phyloP scores from a whole-genome alignment of 2,888 invertebrate species.

The Cetonia aurata region DNA sequence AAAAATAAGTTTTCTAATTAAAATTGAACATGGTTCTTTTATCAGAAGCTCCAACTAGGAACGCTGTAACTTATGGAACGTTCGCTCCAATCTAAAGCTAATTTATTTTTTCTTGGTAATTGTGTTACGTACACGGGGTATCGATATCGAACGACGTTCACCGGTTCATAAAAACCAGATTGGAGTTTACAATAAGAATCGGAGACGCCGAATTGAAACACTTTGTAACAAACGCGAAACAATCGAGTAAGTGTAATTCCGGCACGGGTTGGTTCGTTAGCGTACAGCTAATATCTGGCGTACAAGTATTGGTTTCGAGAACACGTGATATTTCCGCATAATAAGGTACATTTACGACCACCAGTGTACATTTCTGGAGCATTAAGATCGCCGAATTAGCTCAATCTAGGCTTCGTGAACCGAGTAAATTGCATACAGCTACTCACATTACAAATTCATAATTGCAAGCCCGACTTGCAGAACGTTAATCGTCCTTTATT shows the following conservation, averaged over 20 bases:
- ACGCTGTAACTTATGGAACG: too few species aligned
- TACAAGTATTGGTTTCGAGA: slow-evolving; percentile 54
- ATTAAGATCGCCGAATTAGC: slow-evolving; percentile 59
- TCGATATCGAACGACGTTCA: too few species aligned
- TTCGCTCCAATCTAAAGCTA: too few species aligned
- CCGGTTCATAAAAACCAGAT: not conserved
- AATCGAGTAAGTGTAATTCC: slow-evolving; percentile 11
- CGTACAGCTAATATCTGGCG: slow-evolving; percentile 10
- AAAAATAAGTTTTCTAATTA: too few species aligned
- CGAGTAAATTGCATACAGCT: slow-evolving; percentile 41
- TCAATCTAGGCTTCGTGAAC: slow-evolving; percentile 54
- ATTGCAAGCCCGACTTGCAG: slow-evolving; percentile 27
- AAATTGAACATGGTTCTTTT: too few species aligned
- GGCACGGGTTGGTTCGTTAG: not conserved
- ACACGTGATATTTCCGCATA: slow-evolving; percentile 55
- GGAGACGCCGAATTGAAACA: not conserved
- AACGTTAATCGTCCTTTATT: slow-evolving; percentile 20
- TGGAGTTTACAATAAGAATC: slow-evolving; percentile 7
- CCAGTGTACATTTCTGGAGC: slow-evolving; percentile 58
- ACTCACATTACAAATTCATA: slow-evolving; percentile 44
- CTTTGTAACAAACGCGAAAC: slow-evolving; percentile 20
- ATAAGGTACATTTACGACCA: slow-evolving; percentile 57
- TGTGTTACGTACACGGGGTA: too few species aligned
- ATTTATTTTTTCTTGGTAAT: too few species aligned
- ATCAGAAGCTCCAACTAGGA: too few species aligned